Base-by-base conservation (phyloP, 2,888 invertebrate genomes). In the Strigamia crassipes region DNA sequence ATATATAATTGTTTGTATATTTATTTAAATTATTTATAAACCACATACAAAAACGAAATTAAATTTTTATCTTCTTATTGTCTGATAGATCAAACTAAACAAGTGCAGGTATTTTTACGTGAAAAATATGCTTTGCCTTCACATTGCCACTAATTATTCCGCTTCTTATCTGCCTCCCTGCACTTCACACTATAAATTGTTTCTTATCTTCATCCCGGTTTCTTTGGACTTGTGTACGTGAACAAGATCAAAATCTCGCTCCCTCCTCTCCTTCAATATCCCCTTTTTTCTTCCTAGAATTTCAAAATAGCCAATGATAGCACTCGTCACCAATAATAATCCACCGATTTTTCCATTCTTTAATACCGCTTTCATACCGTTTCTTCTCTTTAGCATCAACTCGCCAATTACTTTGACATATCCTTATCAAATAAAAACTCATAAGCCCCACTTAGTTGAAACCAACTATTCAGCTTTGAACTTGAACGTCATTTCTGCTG, bases 101-200 rank as follows among this genome's bases (percentile, higher is more conserved):
- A 56, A 21, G 56, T 56, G 56, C 56, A 56, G 21, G 56, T 56
- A 56, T 56, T 56, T 56, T 56, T 56, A 56, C 56, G 21, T 18
- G 56, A 56, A 56, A 56, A 56, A 56, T 56, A 56, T 56, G 56
- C 18, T 56, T 56, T 18, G 56, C 56, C 56, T 56, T 56, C 56
- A 56, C 56, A 56, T 56, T 56, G 56, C 56, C 56, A 56, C 56
- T 56, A 56, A 56, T 56, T 56, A 56, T 56, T 56, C 56, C 56
- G 18, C 56, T 56, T 56, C 56, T 56, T 56, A 56, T 56, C 56
- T 56, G 56, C 56, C 56, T 56, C 56, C 56, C 56, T 56, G 56
- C 56, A 56, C 18, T 56, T 56, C 56, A 56, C 56, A 56, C 56
- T 56, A 56, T 56, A 56, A 56, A 56, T 56, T 56, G 56, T 56